Base-by-base conservation (phyloP, 2,797 vertebrate genomes). In the Spea hammondii region DNA sequence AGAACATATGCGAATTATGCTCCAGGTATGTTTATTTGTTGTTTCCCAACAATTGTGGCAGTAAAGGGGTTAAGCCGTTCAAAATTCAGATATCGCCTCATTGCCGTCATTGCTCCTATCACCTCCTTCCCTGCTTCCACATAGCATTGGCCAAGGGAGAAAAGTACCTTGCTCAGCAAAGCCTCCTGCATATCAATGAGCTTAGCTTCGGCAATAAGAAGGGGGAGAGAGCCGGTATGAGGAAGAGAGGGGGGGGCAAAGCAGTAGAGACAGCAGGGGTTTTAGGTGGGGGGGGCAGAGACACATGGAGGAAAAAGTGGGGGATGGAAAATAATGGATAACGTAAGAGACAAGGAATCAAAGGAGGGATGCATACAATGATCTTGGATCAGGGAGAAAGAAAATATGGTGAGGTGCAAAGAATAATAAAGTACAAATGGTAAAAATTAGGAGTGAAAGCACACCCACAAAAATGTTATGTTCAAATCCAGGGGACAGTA, bases 111-210 rank as follows among this genome's bases (percentile, higher is more conserved):
- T 78, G 80, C 80, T 82, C 64, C 80, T 82, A 82, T 82, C 80
- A 82, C 80, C 80, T 77, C 80, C 80, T 82, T 76, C 80, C 78
- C 80, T 74, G 75, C 80, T 78, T 82, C 80, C 65, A 82, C 75
- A 82, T 73, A 7, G 65, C 75, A 82, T 82, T 57, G 80, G 75
- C 80, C 80, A 82, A 78, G 80, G 75, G 80, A 82, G 80, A 78
- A 82, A 82, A 82, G 80, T 82, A 78, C 80, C 80, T 82, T 78
- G 80, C 75, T 82, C 80, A 82, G 80, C 80, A 82, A 82, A 82
- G 80, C 80, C 80, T 82, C 75, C 80, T 77, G 80, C 75, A 82
- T 82, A 82, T 82, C 80, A 82, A 82, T 82, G 75, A 82, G 80
- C 70, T 69, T 73, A 78, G 80, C 66, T 74, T 74, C 64, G 65